A percentile compares a stretch with the other conserved stretches of the same genome.
Evolutionary conservation across 2,113 vertebrate genomes (phyloP).

Genomic region (Catharus fuscescens): DNA sequence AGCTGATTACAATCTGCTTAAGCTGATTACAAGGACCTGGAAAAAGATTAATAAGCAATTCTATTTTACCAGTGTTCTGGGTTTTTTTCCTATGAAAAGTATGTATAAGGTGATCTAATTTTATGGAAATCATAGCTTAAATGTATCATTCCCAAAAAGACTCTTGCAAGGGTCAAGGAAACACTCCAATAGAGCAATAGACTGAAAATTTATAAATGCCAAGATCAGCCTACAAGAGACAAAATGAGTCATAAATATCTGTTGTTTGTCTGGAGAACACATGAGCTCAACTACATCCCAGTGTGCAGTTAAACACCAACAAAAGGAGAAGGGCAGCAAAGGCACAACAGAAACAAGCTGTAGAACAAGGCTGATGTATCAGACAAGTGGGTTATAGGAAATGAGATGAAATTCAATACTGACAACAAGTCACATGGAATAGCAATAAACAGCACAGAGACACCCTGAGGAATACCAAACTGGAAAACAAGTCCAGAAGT

Average conservation of each 20-base stretch:
- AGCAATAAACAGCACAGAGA: background rate
- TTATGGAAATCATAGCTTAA: background rate
- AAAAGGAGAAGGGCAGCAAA: background rate
- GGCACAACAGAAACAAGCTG: background rate
- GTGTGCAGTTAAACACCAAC: background rate
- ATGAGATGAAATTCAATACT: background rate
- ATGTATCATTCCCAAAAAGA: background rate
- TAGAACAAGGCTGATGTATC: background rate
- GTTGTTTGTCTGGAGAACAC: background rate
- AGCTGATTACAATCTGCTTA: background rate
- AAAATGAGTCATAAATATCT: background rate
- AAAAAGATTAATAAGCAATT: background rate
- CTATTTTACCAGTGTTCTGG: background rate
- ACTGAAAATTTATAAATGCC: background rate
- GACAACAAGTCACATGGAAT: constrained; percentile 21
- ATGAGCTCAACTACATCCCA: background rate
- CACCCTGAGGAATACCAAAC: background rate
- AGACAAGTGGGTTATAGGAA: constrained; percentile 10
- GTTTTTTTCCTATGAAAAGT: background rate
- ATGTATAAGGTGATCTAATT: background rate
- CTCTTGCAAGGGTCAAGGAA: background rate
- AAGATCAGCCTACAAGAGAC: background rate
- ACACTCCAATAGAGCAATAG: background rate
- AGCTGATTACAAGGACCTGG: background rate
- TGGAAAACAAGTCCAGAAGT: background rate